phyloP scores from a whole-genome alignment of 1,140 invertebrate genomes.

The Lordiphosa collinella region DNA sequence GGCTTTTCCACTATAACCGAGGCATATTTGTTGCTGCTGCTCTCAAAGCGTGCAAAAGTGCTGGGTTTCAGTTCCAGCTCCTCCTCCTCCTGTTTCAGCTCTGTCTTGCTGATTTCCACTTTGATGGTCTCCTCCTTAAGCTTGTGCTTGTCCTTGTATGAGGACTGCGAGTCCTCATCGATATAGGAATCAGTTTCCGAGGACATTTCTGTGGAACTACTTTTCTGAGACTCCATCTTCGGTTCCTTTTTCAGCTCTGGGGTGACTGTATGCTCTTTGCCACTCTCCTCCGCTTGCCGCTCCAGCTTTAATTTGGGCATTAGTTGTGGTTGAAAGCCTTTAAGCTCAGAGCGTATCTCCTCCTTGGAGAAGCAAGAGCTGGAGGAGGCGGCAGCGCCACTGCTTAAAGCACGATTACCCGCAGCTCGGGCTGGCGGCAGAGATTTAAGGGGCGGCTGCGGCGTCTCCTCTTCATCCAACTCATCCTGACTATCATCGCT shows the following conservation, averaged over 20 bases:
- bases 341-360: constrained; percentile 90
- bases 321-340: constrained; percentile 82
- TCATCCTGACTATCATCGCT: constrained; percentile 5
- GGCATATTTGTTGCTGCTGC: constrained; percentile 44
- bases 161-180: constrained; percentile 78
- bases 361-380: constrained; percentile 85
- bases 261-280: background rate
- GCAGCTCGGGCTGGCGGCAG: background rate
- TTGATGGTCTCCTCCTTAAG: constrained; percentile 19
- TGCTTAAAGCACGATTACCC: constrained; percentile 50
- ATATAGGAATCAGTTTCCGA: constrained; percentile 72
- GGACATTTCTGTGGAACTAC: constrained; percentile 67
- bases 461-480: constrained; percentile 33
- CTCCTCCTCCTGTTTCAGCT: constrained; percentile 28
- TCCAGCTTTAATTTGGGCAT: constrained; percentile 19
- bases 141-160: constrained; percentile 51
- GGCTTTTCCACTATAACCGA: constrained; percentile 73
- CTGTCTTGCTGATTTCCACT: constrained; percentile 19
- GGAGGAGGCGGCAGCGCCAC: constrained; percentile 75
- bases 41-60: background rate
- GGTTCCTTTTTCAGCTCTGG: constrained; percentile 39
- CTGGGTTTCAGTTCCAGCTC: background rate
- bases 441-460: background rate
- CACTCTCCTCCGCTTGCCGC: constrained; percentile 17
- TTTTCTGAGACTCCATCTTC: constrained; percentile 51